Evolutionary conservation across 2,113 vertebrate genomes (phyloP).

Genomic region (Leucosticte australis): DNA sequence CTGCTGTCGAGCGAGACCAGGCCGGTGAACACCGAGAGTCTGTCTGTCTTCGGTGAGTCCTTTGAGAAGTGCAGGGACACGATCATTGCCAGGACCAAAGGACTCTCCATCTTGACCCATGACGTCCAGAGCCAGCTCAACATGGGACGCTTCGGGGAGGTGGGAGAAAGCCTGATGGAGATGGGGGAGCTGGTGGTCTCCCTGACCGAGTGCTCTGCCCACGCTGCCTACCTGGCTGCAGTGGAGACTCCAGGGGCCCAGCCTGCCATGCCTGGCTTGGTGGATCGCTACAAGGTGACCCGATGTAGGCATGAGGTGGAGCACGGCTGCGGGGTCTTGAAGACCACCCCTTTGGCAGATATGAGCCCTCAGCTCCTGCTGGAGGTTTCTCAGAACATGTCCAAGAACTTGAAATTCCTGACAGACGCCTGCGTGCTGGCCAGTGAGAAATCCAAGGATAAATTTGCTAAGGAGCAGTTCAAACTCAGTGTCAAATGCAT

Average conservation of each 20-base stretch:
- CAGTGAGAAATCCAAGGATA: slow-evolving; percentile 90
- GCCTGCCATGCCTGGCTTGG: slow-evolving; percentile 86
- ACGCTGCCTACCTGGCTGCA: slow-evolving; percentile 92
- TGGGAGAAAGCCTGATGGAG: slow-evolving; percentile 89
- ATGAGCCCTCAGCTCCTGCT: slow-evolving; percentile 94
- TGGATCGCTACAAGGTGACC: slow-evolving; percentile 98
- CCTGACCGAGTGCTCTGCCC: slow-evolving; percentile 92
- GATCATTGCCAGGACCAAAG: slow-evolving; percentile 95
- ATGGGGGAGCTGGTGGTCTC: slow-evolving; percentile 95
- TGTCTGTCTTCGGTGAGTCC: slow-evolving; percentile 83
- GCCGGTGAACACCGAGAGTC: slow-evolving; percentile 87
- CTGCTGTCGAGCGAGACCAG: slow-evolving; percentile 95
- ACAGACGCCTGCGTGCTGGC: slow-evolving; percentile 92
- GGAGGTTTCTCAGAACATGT: slow-evolving; percentile 95
- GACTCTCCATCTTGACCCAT: slow-evolving; percentile 95
- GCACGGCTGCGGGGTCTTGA: slow-evolving; percentile 86
- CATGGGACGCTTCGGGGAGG: slow-evolving; percentile 94
- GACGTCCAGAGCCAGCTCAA: slow-evolving; percentile 98
- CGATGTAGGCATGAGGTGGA: slow-evolving; percentile 96
- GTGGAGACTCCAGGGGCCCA: slow-evolving; percentile 89
- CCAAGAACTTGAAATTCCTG: slow-evolving; percentile 90
- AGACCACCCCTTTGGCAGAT: slow-evolving; percentile 85
- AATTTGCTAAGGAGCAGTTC: slow-evolving; percentile 95
- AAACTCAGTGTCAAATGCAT: slow-evolving; percentile 94
- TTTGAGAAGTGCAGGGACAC: slow-evolving; percentile 98